Percentiles rank a stretch among this genome's conserved stretches.
Conservation (phyloP, 2,113 vertebrate species). For the Colius striatus region DNA sequence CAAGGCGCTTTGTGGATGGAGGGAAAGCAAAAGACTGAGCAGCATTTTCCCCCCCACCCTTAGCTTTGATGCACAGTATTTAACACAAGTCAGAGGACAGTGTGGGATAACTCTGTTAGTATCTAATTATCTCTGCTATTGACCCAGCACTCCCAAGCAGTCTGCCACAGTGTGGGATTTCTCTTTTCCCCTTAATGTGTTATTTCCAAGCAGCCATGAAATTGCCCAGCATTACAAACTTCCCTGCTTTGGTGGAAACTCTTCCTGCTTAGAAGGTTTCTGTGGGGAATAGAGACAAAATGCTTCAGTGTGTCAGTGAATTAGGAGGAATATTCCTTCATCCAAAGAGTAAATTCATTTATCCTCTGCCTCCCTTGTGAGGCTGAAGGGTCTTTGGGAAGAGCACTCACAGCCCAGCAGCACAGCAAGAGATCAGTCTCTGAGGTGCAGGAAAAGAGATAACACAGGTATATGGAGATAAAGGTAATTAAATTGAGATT, state of each 20-base stretch:
- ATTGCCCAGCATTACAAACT: not conserved
- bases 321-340: not conserved
- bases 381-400: not conserved
- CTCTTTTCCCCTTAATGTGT: not conserved
- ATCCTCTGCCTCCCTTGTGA: not conserved
- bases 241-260: not conserved
- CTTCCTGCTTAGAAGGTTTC: not conserved
- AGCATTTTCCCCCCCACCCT: not conserved
- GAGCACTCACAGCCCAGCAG: not conserved
- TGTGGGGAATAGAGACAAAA: not conserved
- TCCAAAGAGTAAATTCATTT: not conserved
- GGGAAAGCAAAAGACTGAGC: not conserved
- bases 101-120: not conserved
- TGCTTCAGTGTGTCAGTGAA: not conserved
- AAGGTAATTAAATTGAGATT: not conserved
- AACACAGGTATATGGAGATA: not conserved
- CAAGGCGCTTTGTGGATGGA: not conserved
- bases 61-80: not conserved
- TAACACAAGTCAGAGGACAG: not conserved
- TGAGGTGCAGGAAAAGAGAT: not conserved
- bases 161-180: not conserved
- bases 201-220: conserved; percentile 6
- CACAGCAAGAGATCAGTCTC: not conserved
- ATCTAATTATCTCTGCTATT: conserved; percentile 30
- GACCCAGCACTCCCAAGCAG: not conserved